Conservation (phyloP, 1,140 invertebrate genomes). For the Drosophila bifasciata region DNA sequence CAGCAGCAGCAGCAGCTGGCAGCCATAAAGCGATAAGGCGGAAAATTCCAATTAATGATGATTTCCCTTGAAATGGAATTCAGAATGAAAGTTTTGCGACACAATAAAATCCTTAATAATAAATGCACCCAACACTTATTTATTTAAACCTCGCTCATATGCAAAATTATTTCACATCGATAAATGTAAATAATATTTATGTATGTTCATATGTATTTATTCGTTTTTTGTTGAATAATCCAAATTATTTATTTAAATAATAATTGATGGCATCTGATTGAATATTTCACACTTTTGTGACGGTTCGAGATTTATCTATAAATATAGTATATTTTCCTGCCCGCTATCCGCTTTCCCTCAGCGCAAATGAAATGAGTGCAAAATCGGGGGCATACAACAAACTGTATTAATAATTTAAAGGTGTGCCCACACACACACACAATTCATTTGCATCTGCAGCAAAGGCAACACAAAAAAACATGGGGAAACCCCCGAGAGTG, state of each 20-base stretch:
- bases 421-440: conserved; percentile 29
- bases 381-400: conserved; percentile 58
- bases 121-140: no score
- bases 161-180: conserved; percentile 15
- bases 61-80: no score
- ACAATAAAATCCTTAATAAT: no score
- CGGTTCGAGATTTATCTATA: conserved; percentile 27
- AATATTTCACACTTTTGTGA: conserved; percentile 42
- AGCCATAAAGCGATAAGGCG: conserved; percentile 43
- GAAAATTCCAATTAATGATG: conserved; percentile 61
- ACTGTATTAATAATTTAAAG: conserved; percentile 73
- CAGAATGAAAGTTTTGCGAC: neutral
- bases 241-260: conserved; percentile 15
- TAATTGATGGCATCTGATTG: conserved; percentile 36
- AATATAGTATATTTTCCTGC: conserved; percentile 22
- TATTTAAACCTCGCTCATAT: no score
- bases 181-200: conserved; percentile 7
- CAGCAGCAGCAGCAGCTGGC: neutral
- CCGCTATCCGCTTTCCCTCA: neutral
- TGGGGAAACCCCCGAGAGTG: conserved; percentile 36
- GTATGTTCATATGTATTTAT: neutral
- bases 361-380: conserved; percentile 38
- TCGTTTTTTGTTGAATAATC: conserved; percentile 3
- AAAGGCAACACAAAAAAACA: conserved; percentile 20
- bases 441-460: conserved; percentile 57